Base-by-base conservation (phyloP, 2,888 invertebrate genomes). In the Thelaira solivaga region DNA sequence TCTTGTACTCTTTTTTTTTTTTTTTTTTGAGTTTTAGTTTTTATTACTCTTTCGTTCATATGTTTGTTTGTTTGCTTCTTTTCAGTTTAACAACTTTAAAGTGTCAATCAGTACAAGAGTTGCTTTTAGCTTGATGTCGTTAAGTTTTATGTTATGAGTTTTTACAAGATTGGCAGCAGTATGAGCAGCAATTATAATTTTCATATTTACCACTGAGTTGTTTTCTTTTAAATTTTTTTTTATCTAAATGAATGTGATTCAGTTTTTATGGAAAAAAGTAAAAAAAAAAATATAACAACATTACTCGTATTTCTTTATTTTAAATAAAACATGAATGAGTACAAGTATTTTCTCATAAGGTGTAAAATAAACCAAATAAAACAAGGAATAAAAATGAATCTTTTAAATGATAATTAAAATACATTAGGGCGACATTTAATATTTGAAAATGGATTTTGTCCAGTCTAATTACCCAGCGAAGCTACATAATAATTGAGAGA, bases 101-200 rank as follows among this genome's bases (percentile, higher is more conserved):
- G 72, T 75, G 75, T 79, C 79, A 79, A 75, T 79, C 62, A 74
- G 67, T 67, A 57, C 62, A 39, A 62, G 43, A 64, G 11, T 11
- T 51, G 26, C 51, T 45, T 34, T 31, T 18, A 55, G 26, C 41
- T 47, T 73, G 49, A 41, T 13, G 34, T 36, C 26, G 36, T 68
- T 39, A 11, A 43, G 5, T 49, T 59, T 59, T 20, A 43, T 31
- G 26, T n/a, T n/a, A n/a, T n/a, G n/a, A n/a, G 20, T 26, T 18
- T 43, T 34, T 61, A 41, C 47, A 68, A 57, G 57, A 76, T 68
- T 39, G 62, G 53, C 51, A 49, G 65, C 29, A 57, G 45, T 4
- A 64, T 20, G 29, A 45, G 59, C 53, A 45, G 65, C 49, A 61
- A 51, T 61, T 69, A 45, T 53, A 29, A n/a, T 39, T 75, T 59